Base-by-base conservation (phyloP, 2,888 invertebrate species). In the Mylabris sibirica region DNA sequence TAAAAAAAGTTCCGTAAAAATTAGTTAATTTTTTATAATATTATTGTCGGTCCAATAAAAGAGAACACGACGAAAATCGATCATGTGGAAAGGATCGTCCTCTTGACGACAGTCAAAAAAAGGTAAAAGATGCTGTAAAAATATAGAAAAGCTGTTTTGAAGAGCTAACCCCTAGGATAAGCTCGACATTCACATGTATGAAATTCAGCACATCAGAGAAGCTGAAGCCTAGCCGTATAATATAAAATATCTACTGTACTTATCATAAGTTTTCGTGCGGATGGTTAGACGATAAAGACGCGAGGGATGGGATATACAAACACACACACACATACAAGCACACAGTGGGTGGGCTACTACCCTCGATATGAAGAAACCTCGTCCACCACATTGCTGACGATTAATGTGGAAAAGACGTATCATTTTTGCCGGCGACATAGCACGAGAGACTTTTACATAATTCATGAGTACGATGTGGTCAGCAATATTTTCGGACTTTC, bases 101-200 rank as follows among this genome's bases (percentile, higher is more conserved):
- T 44, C 69, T 34, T 63, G 64, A 61, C 67, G 62, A 66, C 72
- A 69, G 72, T 66, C 67, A 68, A 73, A 73, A 72, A 67, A 73
- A 20, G 49, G 75, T 75, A 75, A 75, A 76, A 75, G 77, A 76
- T 67, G 77, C 74, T 76, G 76, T 80, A 81, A 82, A 81, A 82
- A 82, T 81, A 80, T 78, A 81, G 81, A 76, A 81, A 82, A 82
- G 79, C 80, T 80, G 80, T 78, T 49, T 49, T 78, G 81, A 78
- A 78, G 76, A 79, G 81, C 81, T 82, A 81, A 82, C 81, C 79
- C 82, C 76, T 78, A 72, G 77, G 84, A 85, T 84, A 85, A 85
- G 84, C 84, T 78, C 80, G 85, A 80, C 84, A 85, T 90, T 89
- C 88, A 88, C 89, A 90, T 90, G 89, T 90, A 90, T 90, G 89